Evolutionary conservation across 2,888 invertebrate genomes (phyloP).

Genomic region (Hemicrepidius hirtus): DNA sequence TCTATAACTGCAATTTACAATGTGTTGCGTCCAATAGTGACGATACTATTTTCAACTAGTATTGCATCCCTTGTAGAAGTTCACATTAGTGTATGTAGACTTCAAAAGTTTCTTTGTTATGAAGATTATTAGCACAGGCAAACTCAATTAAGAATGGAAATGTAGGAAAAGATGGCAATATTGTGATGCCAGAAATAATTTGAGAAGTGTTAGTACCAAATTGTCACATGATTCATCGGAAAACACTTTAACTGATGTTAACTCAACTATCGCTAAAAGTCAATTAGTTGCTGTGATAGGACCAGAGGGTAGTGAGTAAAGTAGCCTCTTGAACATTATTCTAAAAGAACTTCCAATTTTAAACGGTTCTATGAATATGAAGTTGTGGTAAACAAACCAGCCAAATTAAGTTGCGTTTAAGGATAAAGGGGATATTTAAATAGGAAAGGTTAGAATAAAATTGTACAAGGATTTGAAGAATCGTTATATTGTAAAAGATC

Average conservation of each 20-base stretch:
- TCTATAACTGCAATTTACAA: constrained; percentile 94
- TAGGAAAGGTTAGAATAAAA: too few species aligned
- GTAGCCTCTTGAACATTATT: constrained; percentile 72
- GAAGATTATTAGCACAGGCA: constrained; percentile 70
- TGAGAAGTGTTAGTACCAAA: constrained; percentile 80
- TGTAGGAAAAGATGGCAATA: constrained; percentile 4
- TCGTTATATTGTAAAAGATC: too few species aligned
- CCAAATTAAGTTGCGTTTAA: too few species aligned
- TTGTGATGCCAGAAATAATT: constrained; percentile 59
- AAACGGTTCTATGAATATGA: constrained; percentile 71
- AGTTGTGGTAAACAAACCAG: constrained; percentile 73
- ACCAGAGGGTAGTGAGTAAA: constrained; percentile 82
- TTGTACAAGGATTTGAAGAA: too few species aligned
- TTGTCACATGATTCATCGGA: constrained; percentile 74
- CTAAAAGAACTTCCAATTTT: constrained; percentile 72
- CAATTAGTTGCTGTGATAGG: constrained; percentile 78
- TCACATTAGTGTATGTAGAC: constrained; percentile 82
- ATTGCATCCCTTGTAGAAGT: constrained; percentile 88
- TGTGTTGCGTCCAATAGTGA: constrained; percentile 90
- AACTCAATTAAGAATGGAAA: constrained; percentile 1
- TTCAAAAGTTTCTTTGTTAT: constrained; percentile 76
- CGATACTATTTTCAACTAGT: constrained; percentile 93
- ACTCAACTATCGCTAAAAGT: constrained; percentile 65
- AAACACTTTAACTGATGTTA: constrained; percentile 62
- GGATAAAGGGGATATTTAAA: too few species aligned